phyloP scores from a whole-genome alignment of 2,797 vertebrate species.

The Cynopterus sphinx region DNA sequence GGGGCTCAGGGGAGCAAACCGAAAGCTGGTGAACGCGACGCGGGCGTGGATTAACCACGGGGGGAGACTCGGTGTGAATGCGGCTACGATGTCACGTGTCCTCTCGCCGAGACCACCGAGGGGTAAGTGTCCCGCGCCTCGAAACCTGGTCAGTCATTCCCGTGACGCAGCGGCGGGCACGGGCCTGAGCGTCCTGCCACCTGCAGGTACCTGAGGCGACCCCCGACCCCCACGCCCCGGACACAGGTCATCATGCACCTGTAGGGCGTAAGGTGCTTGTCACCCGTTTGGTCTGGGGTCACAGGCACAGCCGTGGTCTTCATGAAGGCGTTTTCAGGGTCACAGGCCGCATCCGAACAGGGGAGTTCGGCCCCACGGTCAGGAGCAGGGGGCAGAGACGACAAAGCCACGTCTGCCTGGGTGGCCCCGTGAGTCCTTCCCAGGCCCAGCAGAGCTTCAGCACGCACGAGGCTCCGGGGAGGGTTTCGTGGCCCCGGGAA shows the following conservation, averaged over 20 bases:
- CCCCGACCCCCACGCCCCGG: background rate
- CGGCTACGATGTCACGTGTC: background rate
- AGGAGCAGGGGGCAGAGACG: background rate
- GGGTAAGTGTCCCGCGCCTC: background rate
- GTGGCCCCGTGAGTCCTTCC: background rate
- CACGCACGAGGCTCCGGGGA: background rate
- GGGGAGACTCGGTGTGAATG: background rate
- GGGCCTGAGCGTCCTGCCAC: background rate
- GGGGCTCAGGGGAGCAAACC: background rate
- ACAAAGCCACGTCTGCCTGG: no score
- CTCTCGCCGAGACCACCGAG: slow-evolving; percentile 39
- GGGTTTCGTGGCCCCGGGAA: background rate
- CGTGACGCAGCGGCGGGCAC: background rate
- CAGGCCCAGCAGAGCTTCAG: background rate
- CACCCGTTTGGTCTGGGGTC: background rate
- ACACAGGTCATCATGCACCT: background rate
- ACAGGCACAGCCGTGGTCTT: background rate
- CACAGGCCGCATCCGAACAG: background rate
- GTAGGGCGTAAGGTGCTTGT: background rate
- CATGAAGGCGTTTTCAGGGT: background rate
- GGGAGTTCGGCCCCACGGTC: accelerated
- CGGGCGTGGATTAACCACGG: background rate
- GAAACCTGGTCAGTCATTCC: slow-evolving; percentile 41
- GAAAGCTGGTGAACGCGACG: slow-evolving; percentile 24
- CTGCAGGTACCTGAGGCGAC: background rate